These are phyloP conservation scores for Aplysia californica DNA, from an alignment of 1,140 invertebrate species.

Conservation along the genomic window DNA sequence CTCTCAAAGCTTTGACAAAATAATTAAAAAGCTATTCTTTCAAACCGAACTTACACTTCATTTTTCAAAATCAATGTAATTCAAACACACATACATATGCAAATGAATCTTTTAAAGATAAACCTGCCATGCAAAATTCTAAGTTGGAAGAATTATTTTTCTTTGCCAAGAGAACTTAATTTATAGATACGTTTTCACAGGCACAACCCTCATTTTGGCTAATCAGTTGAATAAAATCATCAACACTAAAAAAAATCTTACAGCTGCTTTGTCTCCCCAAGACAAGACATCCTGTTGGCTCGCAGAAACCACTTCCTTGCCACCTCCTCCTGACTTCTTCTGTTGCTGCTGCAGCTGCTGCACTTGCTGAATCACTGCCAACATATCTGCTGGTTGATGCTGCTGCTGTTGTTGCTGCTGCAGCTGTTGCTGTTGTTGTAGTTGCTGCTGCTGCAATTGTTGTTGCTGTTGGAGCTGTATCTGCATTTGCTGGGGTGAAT, in stretches of 20 bases:
- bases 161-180: no score
- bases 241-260: conserved; percentile 6
- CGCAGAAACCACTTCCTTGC: conserved; percentile 16
- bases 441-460: conserved; percentile 16
- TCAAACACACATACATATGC: no score
- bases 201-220: no score
- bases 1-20: neutral
- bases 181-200: no score
- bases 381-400: conserved; percentile 28
- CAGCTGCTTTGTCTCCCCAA: conserved; percentile 33
- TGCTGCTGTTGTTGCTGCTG: conserved; percentile 25
- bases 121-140: no score
- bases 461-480: conserved; percentile 28
- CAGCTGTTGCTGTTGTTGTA: conserved; percentile 25
- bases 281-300: neutral
- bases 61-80: no score
- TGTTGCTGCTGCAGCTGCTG: conserved; percentile 33
- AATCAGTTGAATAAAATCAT: no score
- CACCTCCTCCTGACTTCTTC: conserved; percentile 18
- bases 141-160: no score
- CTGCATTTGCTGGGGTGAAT: conserved; percentile 32
- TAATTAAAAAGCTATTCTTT: neutral
- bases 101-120: no score
- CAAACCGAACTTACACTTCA: no score
- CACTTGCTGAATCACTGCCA: conserved; percentile 31